Evolutionary conservation across 2,797 vertebrate genomes (phyloP).

Genomic region (Tachyglossus aculeatus): DNA sequence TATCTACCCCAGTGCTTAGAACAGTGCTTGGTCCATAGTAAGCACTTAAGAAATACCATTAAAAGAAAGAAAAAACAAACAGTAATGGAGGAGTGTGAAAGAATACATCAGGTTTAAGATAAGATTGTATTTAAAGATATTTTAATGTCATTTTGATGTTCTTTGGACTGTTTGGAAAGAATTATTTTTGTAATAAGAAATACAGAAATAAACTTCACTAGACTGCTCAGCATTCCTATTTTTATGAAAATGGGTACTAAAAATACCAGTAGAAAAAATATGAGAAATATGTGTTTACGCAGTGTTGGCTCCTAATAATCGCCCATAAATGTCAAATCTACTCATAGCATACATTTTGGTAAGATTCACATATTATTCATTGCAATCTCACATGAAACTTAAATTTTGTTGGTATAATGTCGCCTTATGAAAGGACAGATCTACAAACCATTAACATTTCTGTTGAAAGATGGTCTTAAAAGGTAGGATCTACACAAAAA

Average conservation of each 20-base stretch:
- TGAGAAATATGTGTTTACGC: conserved; percentile 52
- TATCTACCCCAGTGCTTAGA: no score
- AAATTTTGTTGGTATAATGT: conserved; percentile 47
- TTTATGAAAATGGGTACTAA: conserved; percentile 43
- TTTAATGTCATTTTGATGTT: no score
- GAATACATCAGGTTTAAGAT: no score
- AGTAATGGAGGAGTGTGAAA: no score
- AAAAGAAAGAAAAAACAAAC: no score
- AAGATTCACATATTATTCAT: conserved; percentile 49
- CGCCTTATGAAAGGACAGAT: conserved; percentile 58
- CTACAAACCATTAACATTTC: conserved; percentile 65
- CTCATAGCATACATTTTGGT: conserved; percentile 61
- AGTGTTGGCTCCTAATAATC: conserved; percentile 50
- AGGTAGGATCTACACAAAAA: conserved; percentile 30
- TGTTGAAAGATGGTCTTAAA: conserved; percentile 59
- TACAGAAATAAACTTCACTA: no score
- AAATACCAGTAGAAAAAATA: conserved; percentile 26
- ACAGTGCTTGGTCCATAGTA: no score
- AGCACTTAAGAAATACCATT: no score
- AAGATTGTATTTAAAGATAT: no score
- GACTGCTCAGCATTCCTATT: conserved; percentile 16
- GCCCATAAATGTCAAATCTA: conserved; percentile 45
- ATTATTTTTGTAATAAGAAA: no score
- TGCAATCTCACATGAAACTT: conserved; percentile 57
- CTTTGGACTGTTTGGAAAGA: no score